Conservation (phyloP, 2,797 vertebrate species). For the Rhinella marina region DNA sequence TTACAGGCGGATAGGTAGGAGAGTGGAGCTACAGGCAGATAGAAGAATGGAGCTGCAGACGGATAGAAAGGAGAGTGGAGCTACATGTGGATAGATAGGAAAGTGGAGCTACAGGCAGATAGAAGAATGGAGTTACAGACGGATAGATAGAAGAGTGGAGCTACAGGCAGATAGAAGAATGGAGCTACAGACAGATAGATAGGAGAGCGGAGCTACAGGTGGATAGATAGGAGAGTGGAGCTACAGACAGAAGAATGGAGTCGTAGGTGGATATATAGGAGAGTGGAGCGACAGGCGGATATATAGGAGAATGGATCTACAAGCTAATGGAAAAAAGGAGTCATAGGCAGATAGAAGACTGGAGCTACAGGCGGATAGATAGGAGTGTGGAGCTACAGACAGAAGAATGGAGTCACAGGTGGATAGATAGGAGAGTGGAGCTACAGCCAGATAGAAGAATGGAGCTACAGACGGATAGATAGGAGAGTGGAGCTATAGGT, state of each 20-base stretch:
- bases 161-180: background rate
- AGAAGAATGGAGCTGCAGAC: background rate
- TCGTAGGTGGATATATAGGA: background rate
- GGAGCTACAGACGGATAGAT: background rate
- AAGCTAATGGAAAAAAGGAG: background rate
- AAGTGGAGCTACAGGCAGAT: background rate
- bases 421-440: too few species aligned
- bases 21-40: background rate
- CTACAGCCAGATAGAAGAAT: too few species aligned
- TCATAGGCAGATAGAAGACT: too few species aligned
- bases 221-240: background rate
- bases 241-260: background rate
- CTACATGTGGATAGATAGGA: background rate
- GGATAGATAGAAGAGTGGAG: background rate
- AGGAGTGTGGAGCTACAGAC: too few species aligned
- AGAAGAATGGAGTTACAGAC: background rate
- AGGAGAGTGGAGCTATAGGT: too few species aligned
- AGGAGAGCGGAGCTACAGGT: background rate
- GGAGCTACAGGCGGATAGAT: too few species aligned
- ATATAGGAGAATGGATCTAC: too few species aligned
- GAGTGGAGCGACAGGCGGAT: background rate
- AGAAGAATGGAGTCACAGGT: too few species aligned
- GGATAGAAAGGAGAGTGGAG: background rate
- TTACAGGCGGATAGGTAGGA: too few species aligned
- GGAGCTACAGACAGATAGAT: background rate